These are phyloP conservation scores for Brachionus rotundiformis DNA, from an alignment of 1,140 invertebrate species.

Conservation along the genomic window DNA sequence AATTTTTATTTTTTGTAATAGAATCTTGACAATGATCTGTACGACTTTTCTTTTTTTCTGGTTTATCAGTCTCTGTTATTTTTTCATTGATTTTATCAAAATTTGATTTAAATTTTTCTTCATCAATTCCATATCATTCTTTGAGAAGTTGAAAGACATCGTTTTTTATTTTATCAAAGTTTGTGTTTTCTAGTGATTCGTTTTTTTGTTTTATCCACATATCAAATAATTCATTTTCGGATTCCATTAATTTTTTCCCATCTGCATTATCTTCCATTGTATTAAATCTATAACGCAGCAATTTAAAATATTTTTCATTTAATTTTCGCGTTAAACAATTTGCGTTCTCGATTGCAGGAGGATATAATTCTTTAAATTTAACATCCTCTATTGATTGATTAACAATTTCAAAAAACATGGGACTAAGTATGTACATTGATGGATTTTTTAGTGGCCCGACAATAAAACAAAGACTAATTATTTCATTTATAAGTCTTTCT, in stretches of 20 bases:
- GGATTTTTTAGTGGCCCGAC: neutral
- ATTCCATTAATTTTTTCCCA: neutral
- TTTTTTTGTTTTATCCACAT: neutral
- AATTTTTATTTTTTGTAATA: neutral
- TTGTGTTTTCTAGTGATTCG: neutral
- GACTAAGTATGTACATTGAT: neutral
- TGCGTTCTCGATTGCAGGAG: neutral
- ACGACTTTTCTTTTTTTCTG: neutral
- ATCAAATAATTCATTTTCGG: constrained; percentile 5
- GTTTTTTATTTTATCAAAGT: neutral
- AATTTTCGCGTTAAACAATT: neutral
- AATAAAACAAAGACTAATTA: neutral
- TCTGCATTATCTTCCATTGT: neutral
- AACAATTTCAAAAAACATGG: neutral
- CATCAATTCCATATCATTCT: neutral
- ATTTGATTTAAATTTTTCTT: neutral
- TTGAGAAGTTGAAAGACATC: neutral
- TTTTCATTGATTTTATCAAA: neutral
- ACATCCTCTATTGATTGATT: neutral
- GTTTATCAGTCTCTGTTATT: neutral
- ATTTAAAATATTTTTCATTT: constrained; percentile 7
- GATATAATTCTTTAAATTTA: neutral
- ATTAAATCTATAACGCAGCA: neutral
- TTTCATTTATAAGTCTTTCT: neutral
- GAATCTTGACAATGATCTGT: neutral